Percentiles rank a stretch among this genome's conserved stretches.
These are phyloP conservation scores for Epirrita christyi DNA, from an alignment of 2,888 invertebrate species.

Conservation along the genomic window DNA sequence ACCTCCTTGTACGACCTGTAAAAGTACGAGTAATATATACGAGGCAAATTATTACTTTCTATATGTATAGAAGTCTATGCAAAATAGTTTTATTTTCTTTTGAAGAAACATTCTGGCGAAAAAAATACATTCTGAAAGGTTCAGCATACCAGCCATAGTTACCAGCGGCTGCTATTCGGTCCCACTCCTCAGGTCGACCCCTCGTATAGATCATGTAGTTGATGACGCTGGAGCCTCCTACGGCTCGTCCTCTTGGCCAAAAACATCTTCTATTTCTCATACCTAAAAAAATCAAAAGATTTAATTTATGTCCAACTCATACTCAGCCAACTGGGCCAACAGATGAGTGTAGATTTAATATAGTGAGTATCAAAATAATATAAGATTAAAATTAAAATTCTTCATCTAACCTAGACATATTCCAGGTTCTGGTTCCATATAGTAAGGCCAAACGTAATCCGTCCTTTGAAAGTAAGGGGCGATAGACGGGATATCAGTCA, in stretches of 20 bases:
- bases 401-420: conserved; percentile 73
- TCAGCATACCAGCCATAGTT: conserved; percentile 87
- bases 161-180: conserved; percentile 87
- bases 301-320: neutral
- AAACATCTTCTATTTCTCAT: conserved; percentile 81
- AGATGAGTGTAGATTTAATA: too few relatives aligned
- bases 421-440: conserved; percentile 82
- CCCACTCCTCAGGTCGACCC: conserved; percentile 88
- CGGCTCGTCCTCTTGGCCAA: conserved; percentile 90
- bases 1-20: conserved; percentile 86
- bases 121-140: neutral
- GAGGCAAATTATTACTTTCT: neutral
- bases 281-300: conserved; percentile 45
- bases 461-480: conserved; percentile 85
- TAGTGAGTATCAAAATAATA: too few relatives aligned
- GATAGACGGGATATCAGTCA: conserved; percentile 82
- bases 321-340: too few relatives aligned
- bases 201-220: conserved; percentile 94
- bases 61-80: neutral
- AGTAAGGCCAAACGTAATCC: conserved; percentile 86
- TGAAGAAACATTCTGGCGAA: too few relatives aligned
- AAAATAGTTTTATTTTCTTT: too few relatives aligned
- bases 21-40: neutral
- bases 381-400: too few relatives aligned
- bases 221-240: conserved; percentile 92